Percentiles rank a stretch among this genome's conserved stretches.
Conservation (phyloP, 2,888 invertebrate species). For the Apamea sordens region DNA sequence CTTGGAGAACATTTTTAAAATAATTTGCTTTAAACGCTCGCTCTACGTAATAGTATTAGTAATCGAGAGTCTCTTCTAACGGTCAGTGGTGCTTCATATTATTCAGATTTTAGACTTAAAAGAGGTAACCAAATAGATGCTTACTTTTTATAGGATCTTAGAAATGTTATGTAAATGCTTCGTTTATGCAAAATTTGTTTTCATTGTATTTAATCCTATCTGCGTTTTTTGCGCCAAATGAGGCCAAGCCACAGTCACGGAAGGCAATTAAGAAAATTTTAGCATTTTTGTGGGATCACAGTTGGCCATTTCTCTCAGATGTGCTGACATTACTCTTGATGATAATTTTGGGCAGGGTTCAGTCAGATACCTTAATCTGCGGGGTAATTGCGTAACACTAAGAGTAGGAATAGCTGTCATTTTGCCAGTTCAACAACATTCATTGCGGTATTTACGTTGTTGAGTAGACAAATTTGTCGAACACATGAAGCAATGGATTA, state of each 20-base stretch:
- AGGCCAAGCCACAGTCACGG: slow-evolving; percentile 41
- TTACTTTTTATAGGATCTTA: slow-evolving; percentile 50
- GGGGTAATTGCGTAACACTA: not conserved
- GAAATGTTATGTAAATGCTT: slow-evolving; percentile 51
- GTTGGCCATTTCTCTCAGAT: slow-evolving; percentile 60
- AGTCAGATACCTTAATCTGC: slow-evolving; percentile 58
- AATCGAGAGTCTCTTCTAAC: slow-evolving; percentile 24
- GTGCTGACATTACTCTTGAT: slow-evolving; percentile 56
- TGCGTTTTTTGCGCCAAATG: slow-evolving; percentile 60
- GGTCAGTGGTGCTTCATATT: slow-evolving; percentile 21
- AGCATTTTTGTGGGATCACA: slow-evolving; percentile 45
- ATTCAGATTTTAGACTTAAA: slow-evolving; percentile 28
- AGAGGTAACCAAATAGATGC: slow-evolving; percentile 30
- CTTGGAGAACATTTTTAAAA: slow-evolving; percentile 44
- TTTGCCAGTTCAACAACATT: not conserved
- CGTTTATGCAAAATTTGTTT: slow-evolving; percentile 56
- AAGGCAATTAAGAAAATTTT: slow-evolving; percentile 62
- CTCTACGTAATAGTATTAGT: slow-evolving; percentile 32
- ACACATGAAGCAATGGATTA: not conserved
- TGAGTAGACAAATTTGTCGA: not conserved
- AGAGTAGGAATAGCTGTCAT: not conserved
- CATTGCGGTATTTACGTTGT: not conserved
- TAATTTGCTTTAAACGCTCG: slow-evolving; percentile 41
- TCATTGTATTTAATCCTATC: slow-evolving; percentile 56
- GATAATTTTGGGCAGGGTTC: slow-evolving; percentile 47